phyloP scores from a whole-genome alignment of 2,888 invertebrate genomes.

The Odiellus spinosus region DNA sequence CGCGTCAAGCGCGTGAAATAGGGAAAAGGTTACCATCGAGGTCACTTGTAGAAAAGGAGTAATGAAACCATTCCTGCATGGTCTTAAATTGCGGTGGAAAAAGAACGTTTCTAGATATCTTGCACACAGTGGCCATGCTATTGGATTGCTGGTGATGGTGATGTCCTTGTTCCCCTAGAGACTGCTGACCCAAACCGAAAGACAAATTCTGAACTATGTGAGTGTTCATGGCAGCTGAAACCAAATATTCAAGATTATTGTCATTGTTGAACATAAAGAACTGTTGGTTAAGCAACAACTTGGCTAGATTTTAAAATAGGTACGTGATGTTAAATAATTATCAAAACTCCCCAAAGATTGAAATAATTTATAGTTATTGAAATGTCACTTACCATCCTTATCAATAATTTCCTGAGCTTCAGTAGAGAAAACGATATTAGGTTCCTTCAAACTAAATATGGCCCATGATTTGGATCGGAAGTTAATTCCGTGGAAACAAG shows the following conservation, averaged over 20 bases:
- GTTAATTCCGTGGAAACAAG: slow-evolving; percentile 94
- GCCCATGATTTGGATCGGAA: slow-evolving; percentile 95
- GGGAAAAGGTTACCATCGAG: slow-evolving; percentile 54
- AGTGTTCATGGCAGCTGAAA: slow-evolving; percentile 35
- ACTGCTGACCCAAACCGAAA: slow-evolving; percentile 61
- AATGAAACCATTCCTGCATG: slow-evolving; percentile 89
- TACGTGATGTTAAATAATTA: no score
- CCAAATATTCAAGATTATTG: background rate
- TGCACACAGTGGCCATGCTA: slow-evolving; percentile 86
- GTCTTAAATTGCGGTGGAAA: slow-evolving; percentile 92
- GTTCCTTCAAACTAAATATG: slow-evolving; percentile 78
- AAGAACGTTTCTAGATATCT: slow-evolving; percentile 73
- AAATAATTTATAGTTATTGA: slow-evolving; percentile 1
- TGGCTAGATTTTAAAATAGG: no score
- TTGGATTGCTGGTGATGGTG: slow-evolving; percentile 48
- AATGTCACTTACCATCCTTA: slow-evolving; percentile 12
- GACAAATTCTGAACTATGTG: slow-evolving; percentile 77
- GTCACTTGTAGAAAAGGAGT: slow-evolving; percentile 85
- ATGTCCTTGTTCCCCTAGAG: slow-evolving; percentile 35
- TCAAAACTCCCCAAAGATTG: no score
- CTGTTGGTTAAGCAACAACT: no score
- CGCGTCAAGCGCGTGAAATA: background rate
- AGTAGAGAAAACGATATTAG: slow-evolving; percentile 78
- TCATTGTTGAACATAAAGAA: no score
- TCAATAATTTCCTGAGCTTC: slow-evolving; percentile 60